These are phyloP conservation scores for Aricia agestis DNA, from an alignment of 1,140 invertebrate genomes.

Conservation along the genomic window DNA sequence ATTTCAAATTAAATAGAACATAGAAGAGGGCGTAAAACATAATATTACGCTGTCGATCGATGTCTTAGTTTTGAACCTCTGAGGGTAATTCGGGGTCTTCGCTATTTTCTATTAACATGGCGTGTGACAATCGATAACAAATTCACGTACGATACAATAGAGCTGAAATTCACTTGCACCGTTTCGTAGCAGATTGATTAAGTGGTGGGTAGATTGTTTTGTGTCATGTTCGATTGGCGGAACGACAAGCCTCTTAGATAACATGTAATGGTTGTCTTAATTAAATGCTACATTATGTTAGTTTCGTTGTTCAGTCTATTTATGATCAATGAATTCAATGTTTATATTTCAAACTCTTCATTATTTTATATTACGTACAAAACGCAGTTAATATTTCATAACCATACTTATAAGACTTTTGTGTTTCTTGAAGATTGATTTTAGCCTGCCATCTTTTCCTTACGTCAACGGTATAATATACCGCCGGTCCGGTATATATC, in stretches of 20 bases:
- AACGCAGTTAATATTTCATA: too few relatives aligned
- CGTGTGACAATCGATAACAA: neutral
- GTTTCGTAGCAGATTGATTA: conserved; percentile 8
- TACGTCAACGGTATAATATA: too few relatives aligned
- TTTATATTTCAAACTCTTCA: too few relatives aligned
- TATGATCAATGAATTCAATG: too few relatives aligned
- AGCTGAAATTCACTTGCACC: neutral
- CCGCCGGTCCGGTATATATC: too few relatives aligned
- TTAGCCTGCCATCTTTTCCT: too few relatives aligned
- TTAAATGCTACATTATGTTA: neutral
- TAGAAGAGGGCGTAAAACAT: too few relatives aligned
- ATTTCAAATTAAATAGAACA: too few relatives aligned
- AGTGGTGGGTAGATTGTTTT: conserved; percentile 14
- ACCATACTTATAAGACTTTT: too few relatives aligned
- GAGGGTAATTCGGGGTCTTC: neutral
- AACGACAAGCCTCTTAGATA: conserved; percentile 1
- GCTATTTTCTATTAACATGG: conserved; percentile 5
- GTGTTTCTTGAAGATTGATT: too few relatives aligned
- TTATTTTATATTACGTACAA: too few relatives aligned
- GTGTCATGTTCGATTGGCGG: conserved; percentile 11
- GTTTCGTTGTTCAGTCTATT: neutral
- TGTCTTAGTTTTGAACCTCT: neutral
- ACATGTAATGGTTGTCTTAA: conserved; percentile 13
- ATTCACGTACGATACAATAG: neutral
- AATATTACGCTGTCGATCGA: too few relatives aligned